These are phyloP conservation scores for Lasioglossum pauxillum DNA, from an alignment of 2,888 invertebrate genomes.

Conservation along the genomic window DNA sequence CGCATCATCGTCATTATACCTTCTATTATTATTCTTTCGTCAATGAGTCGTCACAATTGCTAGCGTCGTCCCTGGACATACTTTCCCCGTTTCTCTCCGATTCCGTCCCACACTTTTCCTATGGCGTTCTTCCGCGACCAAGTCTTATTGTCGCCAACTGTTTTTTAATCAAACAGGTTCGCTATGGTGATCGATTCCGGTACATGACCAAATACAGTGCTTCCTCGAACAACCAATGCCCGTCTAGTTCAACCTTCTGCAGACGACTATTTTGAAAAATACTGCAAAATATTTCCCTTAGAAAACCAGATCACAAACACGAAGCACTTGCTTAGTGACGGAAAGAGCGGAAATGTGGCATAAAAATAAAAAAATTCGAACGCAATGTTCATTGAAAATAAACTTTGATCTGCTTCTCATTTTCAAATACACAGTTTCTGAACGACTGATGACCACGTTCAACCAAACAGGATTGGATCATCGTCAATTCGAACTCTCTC, in stretches of 20 bases:
- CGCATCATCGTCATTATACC: conserved; percentile 12
- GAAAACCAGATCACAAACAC: background rate
- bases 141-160: background rate
- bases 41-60: conserved; percentile 20
- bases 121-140: background rate
- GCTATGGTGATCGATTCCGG: conserved; percentile 2
- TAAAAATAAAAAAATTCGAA: background rate
- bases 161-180: background rate
- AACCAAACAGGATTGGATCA: background rate
- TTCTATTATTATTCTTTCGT: conserved; percentile 25
- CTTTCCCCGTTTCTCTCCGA: conserved; percentile 5
- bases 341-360: background rate
- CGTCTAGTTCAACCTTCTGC: background rate
- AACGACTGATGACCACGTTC: background rate
- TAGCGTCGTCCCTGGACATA: conserved; percentile 8
- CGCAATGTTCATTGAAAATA: background rate
- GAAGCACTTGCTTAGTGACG: background rate
- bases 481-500: background rate
- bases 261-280: background rate
- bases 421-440: background rate
- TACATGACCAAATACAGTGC: conserved; percentile 36
- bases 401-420: background rate
- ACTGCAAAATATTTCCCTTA: background rate
- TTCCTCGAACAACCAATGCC: background rate
- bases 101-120: background rate